Conservation (phyloP, 2,888 invertebrate genomes). For the Creontiades dilutus region DNA sequence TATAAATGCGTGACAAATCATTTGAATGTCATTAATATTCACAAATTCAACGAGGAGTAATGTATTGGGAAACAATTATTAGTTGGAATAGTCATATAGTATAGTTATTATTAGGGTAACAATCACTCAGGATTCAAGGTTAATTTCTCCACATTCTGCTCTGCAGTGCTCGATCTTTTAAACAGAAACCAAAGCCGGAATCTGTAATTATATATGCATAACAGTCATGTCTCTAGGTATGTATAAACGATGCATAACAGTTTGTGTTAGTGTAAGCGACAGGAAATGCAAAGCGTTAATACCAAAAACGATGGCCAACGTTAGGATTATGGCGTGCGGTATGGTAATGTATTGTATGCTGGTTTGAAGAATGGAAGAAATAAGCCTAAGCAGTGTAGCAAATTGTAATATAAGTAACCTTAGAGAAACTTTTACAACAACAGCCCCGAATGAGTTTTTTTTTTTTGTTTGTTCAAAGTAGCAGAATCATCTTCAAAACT, state of each 20-base stretch:
- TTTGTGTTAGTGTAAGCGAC: neutral
- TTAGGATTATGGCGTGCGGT: conserved; percentile 26
- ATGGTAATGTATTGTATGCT: conserved; percentile 26
- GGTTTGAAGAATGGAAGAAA: neutral
- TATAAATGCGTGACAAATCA: too few species aligned
- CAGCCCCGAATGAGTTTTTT: conserved; percentile 44
- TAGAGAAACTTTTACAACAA: conserved; percentile 23
- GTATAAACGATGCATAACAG: neutral
- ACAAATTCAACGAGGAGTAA: too few species aligned
- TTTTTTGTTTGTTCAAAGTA: neutral
- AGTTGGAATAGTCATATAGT: too few species aligned
- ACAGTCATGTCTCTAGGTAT: neutral
- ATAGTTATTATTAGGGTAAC: neutral
- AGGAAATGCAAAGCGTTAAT: neutral
- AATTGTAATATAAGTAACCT: neutral
- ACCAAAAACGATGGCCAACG: neutral
- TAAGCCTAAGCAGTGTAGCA: conserved; percentile 17
- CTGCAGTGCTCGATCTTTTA: neutral
- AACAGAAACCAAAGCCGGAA: conserved; percentile 1
- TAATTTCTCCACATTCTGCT: neutral
- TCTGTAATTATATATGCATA: neutral
- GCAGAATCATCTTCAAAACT: conserved; percentile 9
- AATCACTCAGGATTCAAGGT: conserved; percentile 1
- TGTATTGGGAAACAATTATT: too few species aligned
- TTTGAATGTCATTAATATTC: too few species aligned